A percentile compares a stretch with the other conserved stretches of the same genome.
Evolutionary conservation across 2,113 vertebrate species (phyloP).

Genomic region (Plecturocebus donacophilus): DNA sequence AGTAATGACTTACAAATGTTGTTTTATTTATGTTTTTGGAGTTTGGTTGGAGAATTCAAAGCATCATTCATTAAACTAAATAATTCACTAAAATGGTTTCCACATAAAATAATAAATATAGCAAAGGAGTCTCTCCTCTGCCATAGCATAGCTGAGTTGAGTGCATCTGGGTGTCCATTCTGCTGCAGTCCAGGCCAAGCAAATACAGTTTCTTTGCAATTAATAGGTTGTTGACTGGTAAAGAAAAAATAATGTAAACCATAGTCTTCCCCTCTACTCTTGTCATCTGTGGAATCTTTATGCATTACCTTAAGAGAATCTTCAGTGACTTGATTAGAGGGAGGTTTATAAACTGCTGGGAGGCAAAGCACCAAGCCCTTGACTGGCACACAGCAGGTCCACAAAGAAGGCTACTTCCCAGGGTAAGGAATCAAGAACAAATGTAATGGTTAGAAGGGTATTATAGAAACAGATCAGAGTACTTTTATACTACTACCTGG

Average conservation of each 20-base stretch:
- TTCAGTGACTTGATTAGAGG: neutral
- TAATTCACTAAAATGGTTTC: neutral
- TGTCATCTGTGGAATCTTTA: neutral
- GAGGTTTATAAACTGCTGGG: constrained; percentile 66
- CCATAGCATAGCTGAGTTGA: neutral
- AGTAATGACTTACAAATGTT: neutral
- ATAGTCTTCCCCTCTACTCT: neutral
- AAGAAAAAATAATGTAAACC: neutral
- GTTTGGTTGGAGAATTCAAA: neutral
- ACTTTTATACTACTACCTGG: neutral
- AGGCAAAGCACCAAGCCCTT: no score
- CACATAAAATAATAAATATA: neutral
- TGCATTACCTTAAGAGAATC: neutral
- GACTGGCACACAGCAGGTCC: no score
- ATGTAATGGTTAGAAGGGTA: constrained; percentile 65
- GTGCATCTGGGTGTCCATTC: neutral
- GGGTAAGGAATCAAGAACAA: constrained; percentile 65
- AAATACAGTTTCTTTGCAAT: constrained; percentile 38
- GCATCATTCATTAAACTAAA: neutral
- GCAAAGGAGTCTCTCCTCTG: neutral
- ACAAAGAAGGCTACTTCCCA: no score
- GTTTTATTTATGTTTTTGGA: neutral
- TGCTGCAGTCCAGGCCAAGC: constrained; percentile 43
- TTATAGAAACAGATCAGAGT: constrained; percentile 72
- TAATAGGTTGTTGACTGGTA: neutral